These are phyloP conservation scores for Lepidostoma basale DNA, from an alignment of 1,140 invertebrate species.

Conservation along the genomic window DNA sequence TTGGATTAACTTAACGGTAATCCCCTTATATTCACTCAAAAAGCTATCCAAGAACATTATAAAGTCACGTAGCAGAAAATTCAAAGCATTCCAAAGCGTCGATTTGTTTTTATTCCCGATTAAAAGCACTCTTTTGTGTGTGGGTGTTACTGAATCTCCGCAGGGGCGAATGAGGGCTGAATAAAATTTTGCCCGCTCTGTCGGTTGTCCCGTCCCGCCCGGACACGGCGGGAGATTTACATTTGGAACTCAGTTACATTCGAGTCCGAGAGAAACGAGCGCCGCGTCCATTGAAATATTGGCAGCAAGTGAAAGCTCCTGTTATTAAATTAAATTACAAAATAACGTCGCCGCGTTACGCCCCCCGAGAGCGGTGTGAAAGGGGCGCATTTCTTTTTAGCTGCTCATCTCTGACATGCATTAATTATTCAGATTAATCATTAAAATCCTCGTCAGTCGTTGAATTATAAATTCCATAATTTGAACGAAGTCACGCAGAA, in stretches of 20 bases:
- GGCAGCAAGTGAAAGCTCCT: too few species aligned
- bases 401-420: too few species aligned
- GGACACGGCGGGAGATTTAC: slow-evolving; percentile 11
- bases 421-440: too few species aligned
- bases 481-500: too few species aligned
- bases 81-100: background rate
- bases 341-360: too few species aligned
- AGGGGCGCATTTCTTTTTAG: too few species aligned
- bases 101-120: background rate
- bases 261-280: background rate
- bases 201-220: slow-evolving; percentile 3
- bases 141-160: background rate
- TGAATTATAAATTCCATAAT: too few species aligned
- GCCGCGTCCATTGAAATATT: background rate
- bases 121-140: background rate
- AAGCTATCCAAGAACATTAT: background rate
- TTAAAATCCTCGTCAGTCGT: too few species aligned
- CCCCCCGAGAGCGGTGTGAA: too few species aligned
- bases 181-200: slow-evolving; percentile 8
- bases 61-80: background rate
- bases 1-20: slow-evolving; percentile 16
- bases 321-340: too few species aligned
- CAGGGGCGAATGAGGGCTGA: background rate
- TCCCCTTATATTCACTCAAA: background rate
- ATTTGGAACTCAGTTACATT: slow-evolving; percentile 15